phyloP scores from a whole-genome alignment of 2,888 invertebrate genomes.

The Hyppa rectilinea region DNA sequence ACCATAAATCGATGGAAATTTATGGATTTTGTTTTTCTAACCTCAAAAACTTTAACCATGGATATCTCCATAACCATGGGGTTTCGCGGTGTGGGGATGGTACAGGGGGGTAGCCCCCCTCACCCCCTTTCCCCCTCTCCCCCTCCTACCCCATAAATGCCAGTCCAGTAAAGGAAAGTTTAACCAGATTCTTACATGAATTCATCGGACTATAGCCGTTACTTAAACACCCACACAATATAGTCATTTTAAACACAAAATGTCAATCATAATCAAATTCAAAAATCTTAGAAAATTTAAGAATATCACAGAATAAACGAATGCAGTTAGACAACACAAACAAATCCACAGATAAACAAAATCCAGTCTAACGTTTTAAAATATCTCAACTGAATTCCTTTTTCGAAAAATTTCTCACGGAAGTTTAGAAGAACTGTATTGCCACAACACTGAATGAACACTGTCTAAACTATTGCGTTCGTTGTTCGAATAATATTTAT shows the following conservation, averaged over 20 bases:
- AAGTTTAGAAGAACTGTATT: conserved; percentile 5
- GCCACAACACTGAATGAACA: conserved; percentile 19
- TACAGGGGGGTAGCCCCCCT: too few species aligned
- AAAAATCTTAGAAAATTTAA: not conserved
- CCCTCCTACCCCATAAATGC: too few species aligned
- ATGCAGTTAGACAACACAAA: conserved; percentile 4
- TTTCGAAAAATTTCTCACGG: not conserved
- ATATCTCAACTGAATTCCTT: not conserved
- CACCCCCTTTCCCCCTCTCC: too few species aligned
- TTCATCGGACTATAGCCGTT: conserved; percentile 62
- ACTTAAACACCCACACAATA: conserved; percentile 71
- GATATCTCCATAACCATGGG: too few species aligned
- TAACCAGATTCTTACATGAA: too few species aligned
- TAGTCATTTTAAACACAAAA: conserved; percentile 49
- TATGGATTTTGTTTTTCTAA: too few species aligned
- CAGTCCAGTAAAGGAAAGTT: too few species aligned
- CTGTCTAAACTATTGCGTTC: conserved; percentile 2
- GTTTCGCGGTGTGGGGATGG: too few species aligned
- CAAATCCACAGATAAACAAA: conserved; percentile 25
- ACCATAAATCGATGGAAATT: too few species aligned
- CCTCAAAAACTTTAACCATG: too few species aligned
- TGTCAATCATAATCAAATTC: not conserved
- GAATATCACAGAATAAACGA: conserved; percentile 13
- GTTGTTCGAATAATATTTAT: conserved; percentile 33
- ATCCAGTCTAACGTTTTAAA: not conserved